A percentile compares a stretch with the other conserved stretches of the same genome.
These are phyloP conservation scores for Acanthisitta chloris DNA, from an alignment of 2,113 vertebrate genomes.

Conservation along the genomic window DNA sequence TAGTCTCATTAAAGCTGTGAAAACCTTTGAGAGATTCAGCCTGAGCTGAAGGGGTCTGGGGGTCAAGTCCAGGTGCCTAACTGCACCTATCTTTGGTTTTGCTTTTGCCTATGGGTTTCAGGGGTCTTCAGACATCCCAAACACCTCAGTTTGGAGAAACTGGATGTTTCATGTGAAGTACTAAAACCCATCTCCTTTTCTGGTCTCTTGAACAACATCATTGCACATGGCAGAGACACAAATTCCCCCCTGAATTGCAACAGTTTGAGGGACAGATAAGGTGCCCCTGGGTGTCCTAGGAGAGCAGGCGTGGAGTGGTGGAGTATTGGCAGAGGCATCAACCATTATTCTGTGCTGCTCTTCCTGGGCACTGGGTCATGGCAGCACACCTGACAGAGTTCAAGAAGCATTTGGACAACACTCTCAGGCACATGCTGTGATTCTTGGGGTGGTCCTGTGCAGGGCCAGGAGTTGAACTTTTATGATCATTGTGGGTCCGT, in stretches of 20 bases:
- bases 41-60: neutral
- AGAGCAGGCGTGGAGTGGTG: fast-evolving
- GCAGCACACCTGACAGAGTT: fast-evolving
- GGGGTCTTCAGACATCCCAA: neutral
- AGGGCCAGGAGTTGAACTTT: neutral
- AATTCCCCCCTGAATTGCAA: neutral
- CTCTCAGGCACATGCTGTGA: neutral
- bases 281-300: neutral
- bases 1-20: neutral
- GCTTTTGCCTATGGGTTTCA: neutral
- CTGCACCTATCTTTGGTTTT: neutral
- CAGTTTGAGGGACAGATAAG: neutral
- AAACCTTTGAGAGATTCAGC: neutral
- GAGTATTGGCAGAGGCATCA: neutral
- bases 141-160: fast-evolving
- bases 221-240: neutral
- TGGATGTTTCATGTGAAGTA: neutral
- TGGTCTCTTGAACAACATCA: neutral
- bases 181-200: neutral
- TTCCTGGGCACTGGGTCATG: neutral
- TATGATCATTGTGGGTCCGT: neutral
- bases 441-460: neutral
- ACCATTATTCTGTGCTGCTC: neutral
- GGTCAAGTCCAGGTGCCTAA: neutral
- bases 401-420: neutral